Evolutionary conservation across 2,797 vertebrate species (phyloP), one percentile per base, ranked within the genome.

Genomic region (Epinephelus malabaricus): DNA sequence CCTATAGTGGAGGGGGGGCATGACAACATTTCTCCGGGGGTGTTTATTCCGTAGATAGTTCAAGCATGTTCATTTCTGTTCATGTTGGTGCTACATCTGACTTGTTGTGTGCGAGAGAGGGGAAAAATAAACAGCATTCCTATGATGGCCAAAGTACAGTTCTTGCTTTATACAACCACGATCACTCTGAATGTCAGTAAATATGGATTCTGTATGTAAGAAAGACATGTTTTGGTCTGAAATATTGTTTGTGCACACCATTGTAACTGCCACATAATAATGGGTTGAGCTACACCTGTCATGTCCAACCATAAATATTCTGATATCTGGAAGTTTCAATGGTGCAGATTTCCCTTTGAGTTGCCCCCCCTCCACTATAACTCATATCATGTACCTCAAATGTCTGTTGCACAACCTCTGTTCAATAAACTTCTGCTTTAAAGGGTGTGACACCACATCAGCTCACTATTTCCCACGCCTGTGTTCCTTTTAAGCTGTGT

Each of bases 361-460:
- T 68, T 67, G 43, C 82, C 60, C 75, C 75, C 80, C 88, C 84
- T 89, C 92, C 94, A 89, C 92, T 91, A 88, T 89, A 89, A 93
- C 95, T 94, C 92, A 93, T 94, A 93, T 95, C 95, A 94, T 96
- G 96, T 97, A 98, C 97, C 97, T 98, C 97, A 98, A 88, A 95
- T 96, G 93, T 97, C 93, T 92, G 95, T 97, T 97, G 96, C 97
- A 97, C 96, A 97, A 95, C 95, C 94, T 96, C 96, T 97, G 91
- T 94, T 96, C 95, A 96, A 95, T 96, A 96, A 96, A 95, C 90
- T 88, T 97, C 96, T 95, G 93, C 95, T 97, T 97, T 97, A 96
- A 97, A 91, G 92, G 97, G 96, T 97, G 97, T 96, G 95, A 97
- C 95, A 95, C 95, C 95, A 95, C 96, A 96, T 96, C 93, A 92